A percentile compares a stretch with the other conserved stretches of the same genome.
These are phyloP conservation scores for Sparidentex hasta DNA, from an alignment of 2,797 vertebrate genomes.

Conservation along the genomic window DNA sequence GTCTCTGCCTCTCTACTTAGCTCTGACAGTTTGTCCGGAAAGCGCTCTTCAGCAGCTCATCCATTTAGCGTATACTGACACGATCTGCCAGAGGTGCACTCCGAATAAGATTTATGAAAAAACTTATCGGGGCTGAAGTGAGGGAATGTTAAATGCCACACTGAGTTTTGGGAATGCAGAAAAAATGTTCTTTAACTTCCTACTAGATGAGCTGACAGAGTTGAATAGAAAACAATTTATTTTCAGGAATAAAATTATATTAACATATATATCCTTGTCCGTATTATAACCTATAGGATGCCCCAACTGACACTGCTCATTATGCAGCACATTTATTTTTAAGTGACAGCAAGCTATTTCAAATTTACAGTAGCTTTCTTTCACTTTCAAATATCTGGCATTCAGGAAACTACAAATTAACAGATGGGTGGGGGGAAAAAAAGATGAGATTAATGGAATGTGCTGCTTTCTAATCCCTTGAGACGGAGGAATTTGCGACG, in stretches of 20 bases:
- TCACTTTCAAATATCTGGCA: constrained; percentile 13
- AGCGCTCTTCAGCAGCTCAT: constrained; percentile 79
- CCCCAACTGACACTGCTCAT: constrained; percentile 1
- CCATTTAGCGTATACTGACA: constrained; percentile 74
- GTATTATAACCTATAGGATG: background rate
- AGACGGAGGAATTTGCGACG: constrained; percentile 82
- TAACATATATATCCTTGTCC: background rate
- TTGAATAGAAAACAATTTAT: constrained; percentile 6
- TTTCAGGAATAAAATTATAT: background rate
- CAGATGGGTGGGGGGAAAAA: constrained; percentile 54
- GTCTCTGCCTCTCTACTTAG: constrained; percentile 54
- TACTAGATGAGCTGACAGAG: constrained; percentile 27
- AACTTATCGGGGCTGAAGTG: constrained; percentile 54
- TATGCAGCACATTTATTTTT: constrained; percentile 9
- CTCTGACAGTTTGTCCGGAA: constrained; percentile 79
- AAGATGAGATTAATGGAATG: constrained; percentile 82
- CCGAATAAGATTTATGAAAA: constrained; percentile 74
- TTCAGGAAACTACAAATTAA: constrained; percentile 53
- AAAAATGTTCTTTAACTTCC: constrained; percentile 5
- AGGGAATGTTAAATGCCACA: constrained; percentile 52
- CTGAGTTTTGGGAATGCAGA: constrained; percentile 27
- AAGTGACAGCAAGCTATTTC: constrained; percentile 24
- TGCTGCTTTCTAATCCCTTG: constrained; percentile 80
- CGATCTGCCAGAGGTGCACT: constrained; percentile 71
- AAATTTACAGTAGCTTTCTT: constrained; percentile 3